A percentile compares a stretch with the other conserved stretches of the same genome.
Evolutionary conservation across 2,888 invertebrate species (phyloP).

Genomic region (Chesias legatella): DNA sequence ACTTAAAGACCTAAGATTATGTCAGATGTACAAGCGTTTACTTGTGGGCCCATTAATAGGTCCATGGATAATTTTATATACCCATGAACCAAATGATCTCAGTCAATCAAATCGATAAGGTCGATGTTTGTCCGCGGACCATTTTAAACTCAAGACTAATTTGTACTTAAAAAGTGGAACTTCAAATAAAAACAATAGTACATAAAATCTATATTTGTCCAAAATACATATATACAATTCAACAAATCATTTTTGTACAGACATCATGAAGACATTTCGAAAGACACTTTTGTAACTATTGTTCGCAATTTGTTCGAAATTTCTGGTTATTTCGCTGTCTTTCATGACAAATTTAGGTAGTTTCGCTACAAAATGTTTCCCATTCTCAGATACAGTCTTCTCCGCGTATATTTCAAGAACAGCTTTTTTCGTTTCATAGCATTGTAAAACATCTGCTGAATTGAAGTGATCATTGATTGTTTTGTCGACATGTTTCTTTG

Average conservation of each 20-base stretch:
- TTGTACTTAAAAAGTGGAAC: no score
- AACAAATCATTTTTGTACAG: slow-evolving; percentile 14
- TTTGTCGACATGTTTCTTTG: slow-evolving; percentile 7
- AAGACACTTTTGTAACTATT: slow-evolving; percentile 32
- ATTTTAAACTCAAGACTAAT: no score
- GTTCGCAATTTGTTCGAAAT: slow-evolving; percentile 32
- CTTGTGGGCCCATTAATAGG: no score
- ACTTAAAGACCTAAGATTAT: no score
- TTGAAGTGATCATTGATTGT: slow-evolving; percentile 9
- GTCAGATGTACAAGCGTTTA: no score
- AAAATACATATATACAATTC: slow-evolving; percentile 4
- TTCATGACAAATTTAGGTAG: slow-evolving; percentile 56
- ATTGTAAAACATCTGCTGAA: slow-evolving; percentile 52
- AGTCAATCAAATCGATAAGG: no score
- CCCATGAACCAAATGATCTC: no score
- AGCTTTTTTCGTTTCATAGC: slow-evolving; percentile 61
- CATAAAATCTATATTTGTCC: no score
- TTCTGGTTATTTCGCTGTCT: slow-evolving; percentile 37
- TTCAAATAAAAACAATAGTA: no score
- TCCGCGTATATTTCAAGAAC: slow-evolving; percentile 64
- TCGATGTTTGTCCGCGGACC: no score
- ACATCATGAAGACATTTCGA: slow-evolving; percentile 41
- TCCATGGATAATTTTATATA: no score
- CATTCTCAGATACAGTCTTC: slow-evolving; percentile 36
- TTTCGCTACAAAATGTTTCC: slow-evolving; percentile 50